phyloP scores from a whole-genome alignment of 2,888 invertebrate genomes.

The Euplagia quadripunctaria region DNA sequence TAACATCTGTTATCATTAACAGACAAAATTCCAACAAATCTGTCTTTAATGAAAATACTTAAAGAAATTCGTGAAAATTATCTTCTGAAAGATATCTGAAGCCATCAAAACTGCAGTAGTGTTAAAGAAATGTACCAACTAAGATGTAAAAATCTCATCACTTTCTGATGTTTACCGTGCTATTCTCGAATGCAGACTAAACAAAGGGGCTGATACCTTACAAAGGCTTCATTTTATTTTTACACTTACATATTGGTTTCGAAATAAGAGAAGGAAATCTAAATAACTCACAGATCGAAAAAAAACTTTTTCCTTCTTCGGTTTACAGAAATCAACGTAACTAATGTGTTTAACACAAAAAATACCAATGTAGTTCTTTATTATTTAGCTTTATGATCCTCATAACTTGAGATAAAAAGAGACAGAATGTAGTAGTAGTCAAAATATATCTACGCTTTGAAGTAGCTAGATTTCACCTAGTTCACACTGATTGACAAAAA shows the following conservation, averaged over 20 bases:
- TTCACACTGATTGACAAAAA: not conserved
- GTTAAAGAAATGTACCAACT: conserved; percentile 28
- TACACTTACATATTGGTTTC: not conserved
- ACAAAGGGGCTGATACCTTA: conserved; percentile 23
- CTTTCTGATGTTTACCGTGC: conserved; percentile 9
- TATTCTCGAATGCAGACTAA: conserved; percentile 41
- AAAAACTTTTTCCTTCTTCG: not conserved
- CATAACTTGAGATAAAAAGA: no score
- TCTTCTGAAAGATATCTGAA: conserved; percentile 5
- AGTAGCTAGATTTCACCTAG: no score
- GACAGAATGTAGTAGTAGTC: no score
- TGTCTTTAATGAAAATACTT: conserved; percentile 17
- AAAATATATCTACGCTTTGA: no score
- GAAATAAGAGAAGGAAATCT: not conserved
- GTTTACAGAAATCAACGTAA: not conserved
- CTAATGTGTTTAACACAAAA: no score
- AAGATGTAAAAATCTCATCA: conserved; percentile 13
- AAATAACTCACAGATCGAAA: not conserved
- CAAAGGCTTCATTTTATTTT: conserved; percentile 5
- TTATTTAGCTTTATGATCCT: no score
- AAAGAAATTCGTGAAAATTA: conserved; percentile 7
- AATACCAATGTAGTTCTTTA: no score
- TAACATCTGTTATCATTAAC: conserved; percentile 1
- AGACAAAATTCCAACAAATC: not conserved
- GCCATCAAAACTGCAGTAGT: conserved; percentile 20